Base-by-base conservation (phyloP, 2,797 vertebrate species). In the Sebastolobus altivelis region DNA sequence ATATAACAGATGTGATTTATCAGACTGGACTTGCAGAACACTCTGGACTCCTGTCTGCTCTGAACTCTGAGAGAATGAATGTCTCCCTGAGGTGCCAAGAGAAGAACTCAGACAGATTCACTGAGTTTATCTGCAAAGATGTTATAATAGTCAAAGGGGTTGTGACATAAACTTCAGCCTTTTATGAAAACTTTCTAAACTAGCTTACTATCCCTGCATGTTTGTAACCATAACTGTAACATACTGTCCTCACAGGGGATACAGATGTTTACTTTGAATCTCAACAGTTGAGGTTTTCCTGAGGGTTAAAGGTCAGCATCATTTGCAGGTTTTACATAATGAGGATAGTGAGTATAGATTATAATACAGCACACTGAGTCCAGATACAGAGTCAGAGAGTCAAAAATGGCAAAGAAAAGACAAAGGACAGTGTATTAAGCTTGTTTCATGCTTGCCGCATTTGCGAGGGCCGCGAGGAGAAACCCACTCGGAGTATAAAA, bases 241-340 rank as follows among this genome's bases (percentile, higher is more conserved):
- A n/a, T 31, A 33, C 11, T 67, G 40, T 52, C 29, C 54, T 65
- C 33, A 59, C 25, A 73, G 16, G 20, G 67, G 49, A 65, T 66
- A 40, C 18, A 75, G 22, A 70, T 75, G 35, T 80, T 79, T 35
- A 74, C 46, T 61, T 59, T 75, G 22, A 84, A 85, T 76, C 65
- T 79, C 54, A 84, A 72, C 56, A 74, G 58, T 40, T 75, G 65
- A 65, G 63, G 75, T 72, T 77, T 92, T 88, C 89, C 88, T 90
- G 88, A 92, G 91, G 87, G 67, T 89, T 79, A 18, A 79, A 82
- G 63, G 69, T 81, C 63, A 74, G 75, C 82, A 75, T 86, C 27
- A 66, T 71, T 59, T 77, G 77, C 27, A 69, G 52, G 69, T 61
- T 73, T 82, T 70, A 58, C 8, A 76, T 63, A 20, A 60, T 72